These are phyloP conservation scores for Holothuria scabra DNA, from an alignment of 53 echinoderm and acorn worm species.

Conservation along the genomic window DNA sequence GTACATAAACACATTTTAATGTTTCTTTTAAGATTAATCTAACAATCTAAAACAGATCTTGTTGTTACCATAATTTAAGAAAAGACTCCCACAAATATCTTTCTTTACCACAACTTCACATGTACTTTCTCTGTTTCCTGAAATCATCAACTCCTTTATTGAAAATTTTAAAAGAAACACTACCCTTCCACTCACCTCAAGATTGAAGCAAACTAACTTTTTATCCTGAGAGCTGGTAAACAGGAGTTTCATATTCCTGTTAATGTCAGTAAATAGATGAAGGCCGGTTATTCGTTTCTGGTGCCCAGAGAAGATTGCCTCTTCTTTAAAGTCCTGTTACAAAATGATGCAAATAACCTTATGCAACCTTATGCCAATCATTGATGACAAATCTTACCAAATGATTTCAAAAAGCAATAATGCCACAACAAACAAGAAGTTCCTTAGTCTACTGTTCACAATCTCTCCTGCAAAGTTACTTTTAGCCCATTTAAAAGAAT, in stretches of 20 bases:
- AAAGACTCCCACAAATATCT: no score
- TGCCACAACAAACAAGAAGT: neutral
- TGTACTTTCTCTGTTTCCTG: no score
- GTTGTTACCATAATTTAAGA: no score
- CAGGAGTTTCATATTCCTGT: neutral
- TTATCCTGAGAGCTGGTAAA: constrained; percentile 11
- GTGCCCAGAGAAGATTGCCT: neutral
- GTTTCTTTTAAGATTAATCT: no score
- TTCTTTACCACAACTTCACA: no score
- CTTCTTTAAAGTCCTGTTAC: neutral
- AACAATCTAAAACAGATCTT: no score
- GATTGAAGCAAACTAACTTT: neutral
- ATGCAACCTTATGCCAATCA: neutral
- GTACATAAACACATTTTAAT: no score
- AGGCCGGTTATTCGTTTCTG: neutral
- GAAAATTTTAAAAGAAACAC: no score
- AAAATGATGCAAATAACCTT: neutral
- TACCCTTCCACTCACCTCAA: no score
- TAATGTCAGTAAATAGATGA: neutral
- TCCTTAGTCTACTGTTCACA: neutral
- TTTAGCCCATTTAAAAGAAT: no score
- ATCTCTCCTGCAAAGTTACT: no score
- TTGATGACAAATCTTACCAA: neutral
- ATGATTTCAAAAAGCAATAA: neutral
- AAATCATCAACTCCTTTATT: no score